Evolutionary conservation across 2,888 invertebrate species (phyloP).

Genomic region (Actias luna): DNA sequence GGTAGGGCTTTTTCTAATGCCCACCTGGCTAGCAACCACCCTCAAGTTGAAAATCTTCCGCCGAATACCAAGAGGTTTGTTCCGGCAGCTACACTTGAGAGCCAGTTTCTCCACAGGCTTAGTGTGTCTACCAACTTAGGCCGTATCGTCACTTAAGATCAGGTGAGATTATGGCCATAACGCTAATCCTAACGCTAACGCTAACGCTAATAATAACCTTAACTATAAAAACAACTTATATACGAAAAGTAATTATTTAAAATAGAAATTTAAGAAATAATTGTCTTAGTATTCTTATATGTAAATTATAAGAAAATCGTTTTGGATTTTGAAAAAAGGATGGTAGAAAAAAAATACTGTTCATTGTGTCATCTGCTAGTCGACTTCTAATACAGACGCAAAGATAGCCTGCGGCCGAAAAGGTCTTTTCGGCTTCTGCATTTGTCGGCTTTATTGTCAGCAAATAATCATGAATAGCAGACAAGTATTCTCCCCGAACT

Average conservation of each 20-base stretch:
- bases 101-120: too few relatives aligned
- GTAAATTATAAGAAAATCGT: slow-evolving; percentile 1
- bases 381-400: slow-evolving; percentile 13
- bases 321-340: too few relatives aligned
- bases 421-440: slow-evolving; percentile 18
- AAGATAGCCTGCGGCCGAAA: slow-evolving; percentile 16
- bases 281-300: not conserved
- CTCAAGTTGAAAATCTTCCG: too few relatives aligned
- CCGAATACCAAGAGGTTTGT: too few relatives aligned
- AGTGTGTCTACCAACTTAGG: too few relatives aligned
- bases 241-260: slow-evolving; percentile 1
- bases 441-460: slow-evolving; percentile 12
- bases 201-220: not conserved
- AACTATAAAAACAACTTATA: slow-evolving; percentile 9
- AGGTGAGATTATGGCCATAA: too few relatives aligned
- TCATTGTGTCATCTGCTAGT: slow-evolving; percentile 3
- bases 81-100: too few relatives aligned
- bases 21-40: too few relatives aligned
- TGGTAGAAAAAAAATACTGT: too few relatives aligned
- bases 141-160: too few relatives aligned
- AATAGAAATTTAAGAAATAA: not conserved
- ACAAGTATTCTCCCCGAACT: too few relatives aligned
- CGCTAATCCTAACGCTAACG: not conserved
- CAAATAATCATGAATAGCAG: slow-evolving; percentile 13
- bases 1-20: too few relatives aligned